Conservation (phyloP, 1,140 invertebrate species). For the Theocolax elegans region DNA sequence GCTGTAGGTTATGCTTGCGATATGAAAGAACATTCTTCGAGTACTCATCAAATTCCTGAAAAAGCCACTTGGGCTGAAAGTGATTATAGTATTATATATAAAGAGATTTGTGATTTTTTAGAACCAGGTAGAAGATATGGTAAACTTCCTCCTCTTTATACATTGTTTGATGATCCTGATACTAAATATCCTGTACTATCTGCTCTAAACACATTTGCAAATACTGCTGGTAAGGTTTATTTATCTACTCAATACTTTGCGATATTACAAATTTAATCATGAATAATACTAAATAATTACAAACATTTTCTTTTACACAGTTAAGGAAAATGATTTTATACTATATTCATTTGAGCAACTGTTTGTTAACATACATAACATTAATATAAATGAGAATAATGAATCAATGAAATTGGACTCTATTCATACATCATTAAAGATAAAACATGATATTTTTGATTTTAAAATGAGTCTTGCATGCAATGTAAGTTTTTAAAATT, state of each 20-base stretch:
- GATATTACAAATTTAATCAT: no score
- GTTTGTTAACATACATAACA: constrained; percentile 64
- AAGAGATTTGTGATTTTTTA: constrained; percentile 62
- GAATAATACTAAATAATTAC: constrained; percentile 20
- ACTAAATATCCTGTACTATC: constrained; percentile 40
- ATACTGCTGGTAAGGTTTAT: constrained; percentile 14
- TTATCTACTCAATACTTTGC: no score
- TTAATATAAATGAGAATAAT: constrained; percentile 41
- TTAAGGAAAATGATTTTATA: constrained; percentile 61
- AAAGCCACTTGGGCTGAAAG: constrained; percentile 51
- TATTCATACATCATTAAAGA: constrained; percentile 60
- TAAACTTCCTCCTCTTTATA: constrained; percentile 65
- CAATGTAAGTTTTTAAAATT: constrained; percentile 56
- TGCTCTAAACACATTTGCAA: constrained; percentile 62
- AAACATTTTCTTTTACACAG: constrained; percentile 42
- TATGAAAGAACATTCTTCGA: constrained; percentile 60
- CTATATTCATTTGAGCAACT: constrained; percentile 70
- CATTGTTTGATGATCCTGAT: constrained; percentile 45
- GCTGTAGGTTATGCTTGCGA: constrained; percentile 67
- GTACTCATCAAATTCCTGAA: constrained; percentile 66
- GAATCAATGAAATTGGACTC: constrained; percentile 53
- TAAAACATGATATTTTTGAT: constrained; percentile 68
- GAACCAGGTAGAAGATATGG: constrained; percentile 44
- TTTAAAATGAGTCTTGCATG: constrained; percentile 65
- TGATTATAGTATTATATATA: constrained; percentile 48